Evolutionary conservation across 2,113 vertebrate genomes (phyloP).

Genomic region (Pollachius pollachius): DNA sequence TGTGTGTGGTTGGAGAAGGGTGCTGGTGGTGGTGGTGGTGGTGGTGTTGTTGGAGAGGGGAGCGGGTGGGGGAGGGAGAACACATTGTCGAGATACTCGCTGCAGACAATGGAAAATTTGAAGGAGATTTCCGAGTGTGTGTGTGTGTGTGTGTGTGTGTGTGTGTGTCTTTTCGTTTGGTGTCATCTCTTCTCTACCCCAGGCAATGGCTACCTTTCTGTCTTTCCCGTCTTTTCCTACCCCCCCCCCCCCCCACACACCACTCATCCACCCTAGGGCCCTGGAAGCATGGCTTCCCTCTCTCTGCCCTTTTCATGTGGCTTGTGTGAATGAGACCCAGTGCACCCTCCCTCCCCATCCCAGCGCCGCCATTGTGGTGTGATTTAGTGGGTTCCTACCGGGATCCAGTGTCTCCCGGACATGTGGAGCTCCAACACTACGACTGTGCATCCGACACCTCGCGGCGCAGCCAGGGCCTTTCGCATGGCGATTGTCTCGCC

Average conservation of each 20-base stretch:
- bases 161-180: conserved; percentile 70
- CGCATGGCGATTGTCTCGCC: too few relatives aligned
- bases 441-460: conserved; percentile 69
- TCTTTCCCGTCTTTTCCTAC: too few relatives aligned
- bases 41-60: not conserved
- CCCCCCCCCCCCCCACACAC: too few relatives aligned
- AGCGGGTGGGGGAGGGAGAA: conserved; percentile 17
- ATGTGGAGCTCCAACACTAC: conserved; percentile 57
- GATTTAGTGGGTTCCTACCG: conserved; percentile 71
- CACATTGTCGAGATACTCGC: conserved; percentile 38
- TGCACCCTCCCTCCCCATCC: conserved; percentile 5
- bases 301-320: conserved; percentile 74
- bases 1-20: not conserved
- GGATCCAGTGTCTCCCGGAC: conserved; percentile 71
- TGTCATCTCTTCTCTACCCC: conserved; percentile 71
- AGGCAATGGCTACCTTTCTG: conserved; percentile 40
- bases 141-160: too few relatives aligned
- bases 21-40: not conserved
- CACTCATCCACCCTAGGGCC: conserved; percentile 25
- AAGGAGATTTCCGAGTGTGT: conserved; percentile 23
- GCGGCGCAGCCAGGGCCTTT: too few relatives aligned
- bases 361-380: conserved; percentile 59
- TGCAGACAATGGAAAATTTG: conserved; percentile 75
- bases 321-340: conserved; percentile 66
- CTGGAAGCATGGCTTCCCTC: conserved; percentile 78